Evolutionary conservation across 1,140 invertebrate species (phyloP).

Genomic region (Saccostrea echinata): DNA sequence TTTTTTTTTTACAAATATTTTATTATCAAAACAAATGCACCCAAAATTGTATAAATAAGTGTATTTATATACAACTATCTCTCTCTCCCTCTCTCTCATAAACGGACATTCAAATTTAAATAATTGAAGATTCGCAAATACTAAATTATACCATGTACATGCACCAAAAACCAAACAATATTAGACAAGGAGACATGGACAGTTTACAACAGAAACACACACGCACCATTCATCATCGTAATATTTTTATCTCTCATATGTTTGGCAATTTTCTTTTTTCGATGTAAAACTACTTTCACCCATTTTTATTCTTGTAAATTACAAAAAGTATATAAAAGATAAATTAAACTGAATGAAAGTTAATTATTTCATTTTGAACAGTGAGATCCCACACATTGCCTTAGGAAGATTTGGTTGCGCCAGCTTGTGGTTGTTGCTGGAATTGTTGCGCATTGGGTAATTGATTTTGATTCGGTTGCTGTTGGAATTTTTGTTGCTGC

Average conservation of each 20-base stretch:
- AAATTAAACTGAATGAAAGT: background rate
- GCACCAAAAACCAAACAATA: background rate
- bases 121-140: background rate
- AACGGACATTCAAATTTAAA: background rate
- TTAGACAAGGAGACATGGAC: too few relatives aligned
- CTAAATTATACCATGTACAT: background rate
- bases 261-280: background rate
- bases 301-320: background rate
- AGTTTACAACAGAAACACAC: background rate
- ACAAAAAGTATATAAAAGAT: background rate
- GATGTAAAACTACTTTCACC: background rate
- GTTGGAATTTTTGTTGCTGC: constrained; percentile 5
- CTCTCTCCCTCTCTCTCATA: background rate
- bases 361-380: background rate
- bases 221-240: too few relatives aligned
- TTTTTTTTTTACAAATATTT: too few relatives aligned
- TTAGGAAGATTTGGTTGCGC: constrained; percentile 4
- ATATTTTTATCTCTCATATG: too few relatives aligned
- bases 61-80: background rate
- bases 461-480: constrained; percentile 22
- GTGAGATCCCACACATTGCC: background rate
- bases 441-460: constrained; percentile 40
- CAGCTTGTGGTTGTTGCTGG: constrained; percentile 11
- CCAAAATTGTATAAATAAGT: background rate
- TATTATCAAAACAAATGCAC: background rate